Percentiles rank a stretch among this genome's conserved stretches.
Conservation (phyloP, 1,140 invertebrate species). For the Brachionus asplanchnoidis region DNA sequence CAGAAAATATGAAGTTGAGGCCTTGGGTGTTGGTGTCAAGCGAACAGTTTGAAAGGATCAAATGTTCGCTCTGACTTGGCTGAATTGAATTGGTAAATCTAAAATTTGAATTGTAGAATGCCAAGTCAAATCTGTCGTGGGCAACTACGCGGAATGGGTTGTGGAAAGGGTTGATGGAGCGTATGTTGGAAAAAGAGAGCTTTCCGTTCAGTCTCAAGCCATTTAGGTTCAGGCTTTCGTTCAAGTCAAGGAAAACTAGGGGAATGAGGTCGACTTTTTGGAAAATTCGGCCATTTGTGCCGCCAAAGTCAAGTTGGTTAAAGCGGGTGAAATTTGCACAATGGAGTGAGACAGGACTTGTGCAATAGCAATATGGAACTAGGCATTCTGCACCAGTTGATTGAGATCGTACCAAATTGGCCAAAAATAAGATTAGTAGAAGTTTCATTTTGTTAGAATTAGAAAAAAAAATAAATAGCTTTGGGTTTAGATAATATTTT, state of each 20-base stretch:
- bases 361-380: background rate
- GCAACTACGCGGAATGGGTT: background rate
- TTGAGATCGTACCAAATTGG: background rate
- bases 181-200: conserved; percentile 1
- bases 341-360: background rate
- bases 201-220: background rate
- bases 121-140: background rate
- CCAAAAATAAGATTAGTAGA: background rate
- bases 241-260: background rate
- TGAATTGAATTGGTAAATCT: background rate
- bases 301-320: background rate
- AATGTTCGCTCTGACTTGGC: background rate
- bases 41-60: background rate
- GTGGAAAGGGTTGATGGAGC: conserved; percentile 3
- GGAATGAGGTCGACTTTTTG: conserved; percentile 14
- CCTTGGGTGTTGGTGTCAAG: background rate
- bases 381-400: background rate
- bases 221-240: conserved; percentile 8
- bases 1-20: background rate
- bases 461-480: background rate
- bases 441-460: background rate
- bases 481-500: background rate
- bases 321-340: conserved; percentile 11
- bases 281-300: background rate
- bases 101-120: conserved; percentile 16